These are phyloP conservation scores for Panagrolaimus sp. DNA, from an alignment of 1,140 invertebrate genomes.

Conservation along the genomic window DNA sequence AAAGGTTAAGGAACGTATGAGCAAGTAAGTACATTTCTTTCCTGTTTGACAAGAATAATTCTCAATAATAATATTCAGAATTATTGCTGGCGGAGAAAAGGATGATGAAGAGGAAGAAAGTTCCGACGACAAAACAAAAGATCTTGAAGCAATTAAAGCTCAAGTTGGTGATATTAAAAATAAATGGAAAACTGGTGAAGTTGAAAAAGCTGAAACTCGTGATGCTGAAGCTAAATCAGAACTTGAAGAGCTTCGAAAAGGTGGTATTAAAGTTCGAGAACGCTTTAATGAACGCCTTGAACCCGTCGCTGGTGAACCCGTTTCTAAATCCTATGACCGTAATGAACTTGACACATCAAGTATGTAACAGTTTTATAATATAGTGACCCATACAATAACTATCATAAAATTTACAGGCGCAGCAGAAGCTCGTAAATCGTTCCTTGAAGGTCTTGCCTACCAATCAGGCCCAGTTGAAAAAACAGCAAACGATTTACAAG, in stretches of 20 bases:
- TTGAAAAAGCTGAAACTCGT: constrained; percentile 48
- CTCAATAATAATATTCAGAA: constrained; percentile 5
- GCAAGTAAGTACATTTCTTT: constrained; percentile 7
- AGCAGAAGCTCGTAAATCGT: constrained; percentile 50
- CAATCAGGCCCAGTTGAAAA: constrained; percentile 43
- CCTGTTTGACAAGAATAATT: neutral
- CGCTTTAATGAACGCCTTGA: constrained; percentile 29
- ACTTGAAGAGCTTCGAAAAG: constrained; percentile 45
- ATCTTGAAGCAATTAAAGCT: constrained; percentile 44
- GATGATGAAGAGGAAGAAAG: constrained; percentile 39
- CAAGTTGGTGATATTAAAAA: constrained; percentile 55
- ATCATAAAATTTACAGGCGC: constrained; percentile 29
- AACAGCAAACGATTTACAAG: constrained; percentile 35
- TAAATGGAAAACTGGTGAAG: constrained; percentile 57
- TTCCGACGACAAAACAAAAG: constrained; percentile 33
- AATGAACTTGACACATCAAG: constrained; percentile 42
- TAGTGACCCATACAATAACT: neutral
- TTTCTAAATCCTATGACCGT: constrained; percentile 30
- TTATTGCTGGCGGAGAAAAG: constrained; percentile 32
- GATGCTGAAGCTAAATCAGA: constrained; percentile 46
- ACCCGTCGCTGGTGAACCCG: constrained; percentile 22
- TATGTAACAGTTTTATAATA: constrained; percentile 5
- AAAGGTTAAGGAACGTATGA: constrained; percentile 11
- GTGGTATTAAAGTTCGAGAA: constrained; percentile 32
- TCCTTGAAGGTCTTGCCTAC: constrained; percentile 48